Conservation (phyloP, 2,797 vertebrate genomes). For the Syngnathus acus region DNA sequence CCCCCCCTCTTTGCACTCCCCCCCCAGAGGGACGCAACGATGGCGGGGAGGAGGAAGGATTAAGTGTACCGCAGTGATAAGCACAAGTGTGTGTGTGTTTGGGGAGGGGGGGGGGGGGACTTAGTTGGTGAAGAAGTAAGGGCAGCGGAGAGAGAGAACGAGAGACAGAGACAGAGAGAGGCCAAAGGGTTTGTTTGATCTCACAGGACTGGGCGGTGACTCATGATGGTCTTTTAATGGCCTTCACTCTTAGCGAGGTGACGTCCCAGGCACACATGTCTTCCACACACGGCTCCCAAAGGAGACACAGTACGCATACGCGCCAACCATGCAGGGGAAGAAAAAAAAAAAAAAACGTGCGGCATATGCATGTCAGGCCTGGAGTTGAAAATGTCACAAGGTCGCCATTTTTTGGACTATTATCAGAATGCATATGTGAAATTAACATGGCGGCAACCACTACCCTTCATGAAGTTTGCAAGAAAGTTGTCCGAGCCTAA, state of each 20-base stretch:
- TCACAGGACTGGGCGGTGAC: slow-evolving; percentile 62
- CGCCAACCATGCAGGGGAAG: background rate
- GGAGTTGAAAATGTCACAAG: background rate
- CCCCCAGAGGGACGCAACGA: slow-evolving; percentile 42
- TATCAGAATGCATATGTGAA: too few relatives aligned
- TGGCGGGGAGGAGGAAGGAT: slow-evolving; percentile 67
- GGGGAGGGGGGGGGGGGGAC: slow-evolving; percentile 17
- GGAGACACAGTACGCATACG: background rate
- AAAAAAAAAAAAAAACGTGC: background rate
- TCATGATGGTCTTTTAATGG: slow-evolving; percentile 64
- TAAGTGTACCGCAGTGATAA: slow-evolving; percentile 82
- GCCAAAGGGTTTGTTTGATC: slow-evolving; percentile 57
- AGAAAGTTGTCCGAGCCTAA: background rate
- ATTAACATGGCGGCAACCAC: too few relatives aligned
- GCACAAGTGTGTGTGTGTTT: slow-evolving; percentile 36
- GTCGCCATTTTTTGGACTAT: background rate
- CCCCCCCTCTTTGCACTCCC: background rate
- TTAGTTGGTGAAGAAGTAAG: slow-evolving; percentile 2
- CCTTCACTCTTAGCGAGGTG: slow-evolving; percentile 44
- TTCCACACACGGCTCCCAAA: background rate
- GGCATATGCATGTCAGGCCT: background rate
- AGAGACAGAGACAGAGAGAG: slow-evolving; percentile 31
- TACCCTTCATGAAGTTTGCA: background rate
- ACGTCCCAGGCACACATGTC: slow-evolving; percentile 19
- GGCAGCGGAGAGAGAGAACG: background rate